phyloP scores from a whole-genome alignment of 2,888 invertebrate species.

The Aspidiotus destructor region DNA sequence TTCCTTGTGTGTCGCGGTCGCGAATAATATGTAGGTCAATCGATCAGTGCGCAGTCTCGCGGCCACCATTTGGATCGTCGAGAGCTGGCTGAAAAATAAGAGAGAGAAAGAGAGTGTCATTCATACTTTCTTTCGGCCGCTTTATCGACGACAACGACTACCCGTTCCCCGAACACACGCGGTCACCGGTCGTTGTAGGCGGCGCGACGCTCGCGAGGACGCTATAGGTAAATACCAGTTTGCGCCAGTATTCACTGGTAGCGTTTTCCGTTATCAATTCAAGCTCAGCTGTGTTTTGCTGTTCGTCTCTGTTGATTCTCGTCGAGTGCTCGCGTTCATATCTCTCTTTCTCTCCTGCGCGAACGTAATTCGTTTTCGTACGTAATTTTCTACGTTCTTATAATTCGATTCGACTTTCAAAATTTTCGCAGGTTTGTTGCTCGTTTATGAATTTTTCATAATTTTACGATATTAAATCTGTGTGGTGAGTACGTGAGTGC shows the following conservation, averaged over 20 bases:
- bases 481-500: too few species aligned
- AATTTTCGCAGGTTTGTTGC: too few species aligned
- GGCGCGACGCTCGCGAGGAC: constrained; percentile 7
- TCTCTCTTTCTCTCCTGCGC: neutral
- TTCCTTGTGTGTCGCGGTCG: neutral
- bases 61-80: neutral
- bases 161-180: neutral
- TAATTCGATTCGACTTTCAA: too few species aligned
- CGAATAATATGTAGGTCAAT: constrained; percentile 21
- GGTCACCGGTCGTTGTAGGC: neutral
- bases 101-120: too few species aligned
- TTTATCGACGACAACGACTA: constrained; percentile 17
- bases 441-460: too few species aligned
- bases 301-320: neutral
- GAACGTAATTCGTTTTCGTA: too few species aligned
- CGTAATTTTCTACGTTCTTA: too few species aligned
- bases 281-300: neutral
- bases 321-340: neutral
- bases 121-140: neutral
- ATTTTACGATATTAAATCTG: too few species aligned
- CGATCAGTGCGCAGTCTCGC: constrained; percentile 25
- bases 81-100: too few species aligned
- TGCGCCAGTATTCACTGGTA: constrained; percentile 23
- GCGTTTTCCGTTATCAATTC: constrained; percentile 4
- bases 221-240: constrained; percentile 30